phyloP scores from a whole-genome alignment of 2,113 vertebrate species.

The Tetrax tetrax region DNA sequence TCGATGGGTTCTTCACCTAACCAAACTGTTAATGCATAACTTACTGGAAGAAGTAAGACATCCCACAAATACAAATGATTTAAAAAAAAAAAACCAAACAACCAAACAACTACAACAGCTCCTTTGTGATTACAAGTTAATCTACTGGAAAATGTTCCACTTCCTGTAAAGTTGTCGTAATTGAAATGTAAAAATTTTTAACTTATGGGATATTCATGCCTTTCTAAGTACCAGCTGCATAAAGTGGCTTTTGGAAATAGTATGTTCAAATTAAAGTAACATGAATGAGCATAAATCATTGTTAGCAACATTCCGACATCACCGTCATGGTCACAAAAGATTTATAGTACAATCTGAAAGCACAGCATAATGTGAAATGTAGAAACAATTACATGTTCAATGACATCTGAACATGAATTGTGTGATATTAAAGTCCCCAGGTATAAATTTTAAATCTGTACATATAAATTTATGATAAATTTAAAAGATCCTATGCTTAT shows the following conservation, averaged over 20 bases:
- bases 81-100: neutral
- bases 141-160: conserved; percentile 28
- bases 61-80: conserved; percentile 9
- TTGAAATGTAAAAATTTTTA: conserved; percentile 64
- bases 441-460: conserved; percentile 80
- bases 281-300: conserved; percentile 75
- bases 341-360: conserved; percentile 75
- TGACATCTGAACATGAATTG: conserved; percentile 76
- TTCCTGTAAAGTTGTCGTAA: conserved; percentile 58
- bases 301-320: conserved; percentile 75
- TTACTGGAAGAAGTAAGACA: neutral
- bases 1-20: neutral
- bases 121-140: conserved; percentile 21
- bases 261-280: conserved; percentile 79
- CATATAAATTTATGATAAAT: conserved; percentile 79
- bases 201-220: conserved; percentile 68
- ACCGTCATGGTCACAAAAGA: conserved; percentile 72
- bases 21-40: neutral
- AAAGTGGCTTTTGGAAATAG: conserved; percentile 72
- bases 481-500: conserved; percentile 70
- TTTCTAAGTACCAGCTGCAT: conserved; percentile 62
- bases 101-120: neutral
- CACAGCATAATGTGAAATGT: conserved; percentile 79
- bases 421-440: conserved; percentile 72
- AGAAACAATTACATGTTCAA: conserved; percentile 80